Evolutionary conservation across 1,140 invertebrate genomes (phyloP).

Genomic region (Vanessa tameamea): DNA sequence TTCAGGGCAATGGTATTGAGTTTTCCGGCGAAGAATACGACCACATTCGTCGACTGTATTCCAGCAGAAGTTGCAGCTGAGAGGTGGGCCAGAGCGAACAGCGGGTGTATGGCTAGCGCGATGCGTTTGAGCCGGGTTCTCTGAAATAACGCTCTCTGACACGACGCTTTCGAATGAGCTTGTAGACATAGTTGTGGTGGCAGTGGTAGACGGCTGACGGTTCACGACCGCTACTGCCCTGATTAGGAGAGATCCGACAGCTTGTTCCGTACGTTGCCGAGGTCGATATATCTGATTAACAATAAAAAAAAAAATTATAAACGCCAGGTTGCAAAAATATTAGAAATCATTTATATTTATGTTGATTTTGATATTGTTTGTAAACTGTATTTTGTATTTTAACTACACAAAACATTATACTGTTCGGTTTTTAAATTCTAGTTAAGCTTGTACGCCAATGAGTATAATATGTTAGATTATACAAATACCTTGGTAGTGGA

Average conservation of each 20-base stretch:
- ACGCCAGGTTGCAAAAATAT: not conserved
- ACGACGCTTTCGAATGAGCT: conserved; percentile 39
- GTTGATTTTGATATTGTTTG: too few relatives aligned
- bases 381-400: too few relatives aligned
- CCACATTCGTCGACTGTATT: conserved; percentile 91
- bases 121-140: conserved; percentile 37
- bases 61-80: conserved; percentile 94
- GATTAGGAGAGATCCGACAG: conserved; percentile 59
- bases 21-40: conserved; percentile 89
- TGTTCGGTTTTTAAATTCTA: too few relatives aligned
- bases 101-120: conserved; percentile 87
- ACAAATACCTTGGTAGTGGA: conserved; percentile 44
- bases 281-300: conserved; percentile 32
- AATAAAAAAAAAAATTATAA: not conserved
- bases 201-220: conserved; percentile 46
- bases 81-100: conserved; percentile 88
- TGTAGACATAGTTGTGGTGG: conserved; percentile 38
- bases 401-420: too few relatives aligned
- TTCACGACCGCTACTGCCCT: conserved; percentile 54
- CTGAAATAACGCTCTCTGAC: conserved; percentile 30
- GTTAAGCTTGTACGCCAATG: too few relatives aligned
- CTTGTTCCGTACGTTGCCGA: conserved; percentile 46
- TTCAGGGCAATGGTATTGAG: conserved; percentile 93
- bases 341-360: not conserved
- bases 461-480: not conserved